A percentile compares a stretch with the other conserved stretches of the same genome.
phyloP scores from a whole-genome alignment of 2,888 invertebrate species.

The Caenorhabditis drosophilae region DNA sequence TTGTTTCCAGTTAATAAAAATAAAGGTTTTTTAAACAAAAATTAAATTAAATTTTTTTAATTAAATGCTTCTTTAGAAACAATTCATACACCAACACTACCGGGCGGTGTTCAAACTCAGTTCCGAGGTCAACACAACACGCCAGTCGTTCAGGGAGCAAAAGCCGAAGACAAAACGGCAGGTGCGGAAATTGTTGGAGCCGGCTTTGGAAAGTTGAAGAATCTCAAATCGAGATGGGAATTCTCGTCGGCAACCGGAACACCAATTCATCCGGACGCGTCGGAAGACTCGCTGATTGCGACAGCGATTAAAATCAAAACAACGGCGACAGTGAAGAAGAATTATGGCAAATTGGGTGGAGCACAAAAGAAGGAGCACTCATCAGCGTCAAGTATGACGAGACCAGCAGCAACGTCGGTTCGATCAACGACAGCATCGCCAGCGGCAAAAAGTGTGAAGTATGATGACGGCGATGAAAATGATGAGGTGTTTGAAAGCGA shows the following conservation, averaged over 20 bases:
- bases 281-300: conserved; percentile 48
- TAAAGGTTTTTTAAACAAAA: no score
- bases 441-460: conserved; percentile 11
- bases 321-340: conserved; percentile 17
- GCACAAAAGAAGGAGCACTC: neutral
- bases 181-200: conserved; percentile 28
- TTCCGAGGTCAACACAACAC: conserved; percentile 50
- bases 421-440: conserved; percentile 28
- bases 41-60: no score
- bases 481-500: conserved; percentile 15
- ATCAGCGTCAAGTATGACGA: neutral
- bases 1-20: neutral
- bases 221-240: conserved; percentile 53
- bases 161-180: conserved; percentile 41
- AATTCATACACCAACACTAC: conserved; percentile 1
- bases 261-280: conserved; percentile 59
- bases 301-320: conserved; percentile 46
- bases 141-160: conserved; percentile 48
- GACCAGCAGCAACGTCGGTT: neutral
- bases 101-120: conserved; percentile 40
- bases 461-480: conserved; percentile 2
- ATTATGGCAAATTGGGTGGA: conserved; percentile 2
- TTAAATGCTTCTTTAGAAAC: no score
- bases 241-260: conserved; percentile 60
- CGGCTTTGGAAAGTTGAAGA: conserved; percentile 32